phyloP scores from a whole-genome alignment of 2,797 vertebrate species.

The Gallinago stenura region DNA sequence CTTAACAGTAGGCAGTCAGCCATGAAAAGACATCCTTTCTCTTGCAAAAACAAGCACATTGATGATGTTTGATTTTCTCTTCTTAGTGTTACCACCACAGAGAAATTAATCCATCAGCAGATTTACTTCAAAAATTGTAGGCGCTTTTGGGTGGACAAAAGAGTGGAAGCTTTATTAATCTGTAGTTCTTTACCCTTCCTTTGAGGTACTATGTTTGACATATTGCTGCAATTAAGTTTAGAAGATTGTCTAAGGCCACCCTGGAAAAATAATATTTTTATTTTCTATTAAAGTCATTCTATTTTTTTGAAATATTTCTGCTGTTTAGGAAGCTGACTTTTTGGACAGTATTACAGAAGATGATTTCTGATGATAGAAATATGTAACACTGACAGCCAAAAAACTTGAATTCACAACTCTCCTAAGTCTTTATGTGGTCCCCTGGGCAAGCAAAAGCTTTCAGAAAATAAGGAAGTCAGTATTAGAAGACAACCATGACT shows the following conservation, averaged over 20 bases:
- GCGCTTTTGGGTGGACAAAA: background rate
- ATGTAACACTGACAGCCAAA: background rate
- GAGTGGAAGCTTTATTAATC: background rate
- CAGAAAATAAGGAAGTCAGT: background rate
- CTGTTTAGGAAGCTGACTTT: background rate
- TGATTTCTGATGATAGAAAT: background rate
- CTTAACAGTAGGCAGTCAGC: background rate
- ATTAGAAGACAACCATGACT: background rate
- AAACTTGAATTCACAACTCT: background rate
- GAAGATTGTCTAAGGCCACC: background rate
- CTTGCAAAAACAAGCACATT: background rate
- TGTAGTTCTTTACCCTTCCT: background rate
- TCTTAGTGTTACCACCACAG: background rate
- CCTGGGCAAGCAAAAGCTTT: background rate
- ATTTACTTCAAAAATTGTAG: background rate
- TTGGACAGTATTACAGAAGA: background rate
- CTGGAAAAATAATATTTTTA: background rate
- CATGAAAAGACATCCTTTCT: background rate
- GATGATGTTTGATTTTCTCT: background rate
- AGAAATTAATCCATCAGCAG: background rate
- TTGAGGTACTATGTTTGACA: background rate
- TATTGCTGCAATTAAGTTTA: background rate
- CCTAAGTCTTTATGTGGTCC: background rate
- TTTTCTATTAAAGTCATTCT: background rate
- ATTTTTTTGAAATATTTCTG: conserved; percentile 12